Percentiles rank a stretch among this genome's conserved stretches.
phyloP scores from a whole-genome alignment of 2,797 vertebrate species.

The Echiichthys vipera region DNA sequence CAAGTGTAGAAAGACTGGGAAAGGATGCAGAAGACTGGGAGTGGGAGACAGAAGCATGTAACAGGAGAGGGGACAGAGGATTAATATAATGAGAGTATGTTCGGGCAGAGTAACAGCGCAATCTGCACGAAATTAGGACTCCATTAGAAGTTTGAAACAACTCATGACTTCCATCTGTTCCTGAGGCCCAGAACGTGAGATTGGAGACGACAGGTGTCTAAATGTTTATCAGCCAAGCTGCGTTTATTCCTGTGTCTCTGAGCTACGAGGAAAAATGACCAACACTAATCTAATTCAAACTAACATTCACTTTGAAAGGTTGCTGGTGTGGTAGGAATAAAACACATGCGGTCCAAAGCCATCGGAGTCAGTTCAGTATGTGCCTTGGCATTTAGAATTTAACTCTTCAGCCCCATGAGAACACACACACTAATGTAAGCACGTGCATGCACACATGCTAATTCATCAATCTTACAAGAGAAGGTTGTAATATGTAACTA shows the following conservation, averaged over 20 bases:
- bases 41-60: constrained; percentile 45
- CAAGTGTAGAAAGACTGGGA: not conserved
- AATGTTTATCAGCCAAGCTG: constrained; percentile 83
- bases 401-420: constrained; percentile 43
- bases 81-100: constrained; percentile 45
- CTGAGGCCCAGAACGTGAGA: constrained; percentile 68
- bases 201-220: constrained; percentile 86
- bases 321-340: constrained; percentile 66
- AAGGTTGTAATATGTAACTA: constrained; percentile 22
- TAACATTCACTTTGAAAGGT: constrained; percentile 79
- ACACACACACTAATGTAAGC: constrained; percentile 52
- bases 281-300: constrained; percentile 82
- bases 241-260: constrained; percentile 79
- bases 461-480: constrained; percentile 45
- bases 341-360: constrained; percentile 68
- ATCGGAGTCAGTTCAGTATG: constrained; percentile 48
- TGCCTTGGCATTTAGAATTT: constrained; percentile 44
- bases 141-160: constrained; percentile 79
- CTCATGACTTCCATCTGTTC: constrained; percentile 82
- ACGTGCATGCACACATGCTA: constrained; percentile 34
- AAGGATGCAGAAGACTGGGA: constrained; percentile 12
- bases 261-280: constrained; percentile 80
- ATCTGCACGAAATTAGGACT: constrained; percentile 79
- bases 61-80: constrained; percentile 34
- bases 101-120: constrained; percentile 56